A percentile compares a stretch with the other conserved stretches of the same genome.
Conservation (phyloP, 2,888 invertebrate genomes). For the Rhamphomyia laevipes region DNA sequence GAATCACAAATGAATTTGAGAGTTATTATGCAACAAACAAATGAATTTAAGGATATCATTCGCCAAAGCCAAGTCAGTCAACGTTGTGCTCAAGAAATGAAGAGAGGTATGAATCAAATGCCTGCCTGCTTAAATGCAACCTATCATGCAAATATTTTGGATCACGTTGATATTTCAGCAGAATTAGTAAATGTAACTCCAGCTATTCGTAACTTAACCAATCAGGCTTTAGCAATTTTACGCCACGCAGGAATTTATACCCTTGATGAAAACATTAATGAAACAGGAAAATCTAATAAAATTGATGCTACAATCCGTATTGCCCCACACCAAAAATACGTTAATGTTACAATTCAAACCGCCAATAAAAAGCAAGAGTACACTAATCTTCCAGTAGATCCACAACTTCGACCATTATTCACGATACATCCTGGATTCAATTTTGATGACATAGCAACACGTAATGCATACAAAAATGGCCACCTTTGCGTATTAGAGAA, state of each 20-base stretch:
- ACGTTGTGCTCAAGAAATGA: slow-evolving; percentile 37
- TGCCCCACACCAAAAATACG: slow-evolving; percentile 36
- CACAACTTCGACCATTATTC: slow-evolving; percentile 33
- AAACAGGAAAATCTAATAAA: slow-evolving; percentile 37
- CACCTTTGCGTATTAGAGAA: slow-evolving; percentile 47
- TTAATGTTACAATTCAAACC: slow-evolving; percentile 40
- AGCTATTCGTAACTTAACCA: slow-evolving; percentile 37
- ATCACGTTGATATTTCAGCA: slow-evolving; percentile 40
- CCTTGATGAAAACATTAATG: slow-evolving; percentile 39
- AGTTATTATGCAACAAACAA: slow-evolving; percentile 41
- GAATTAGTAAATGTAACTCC: slow-evolving; percentile 42
- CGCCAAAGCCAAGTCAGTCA: slow-evolving; percentile 38
- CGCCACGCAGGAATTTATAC: slow-evolving; percentile 41
- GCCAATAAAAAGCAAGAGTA: slow-evolving; percentile 32
- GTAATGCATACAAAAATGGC: slow-evolving; percentile 24
- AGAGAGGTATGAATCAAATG: slow-evolving; percentile 43
- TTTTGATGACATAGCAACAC: slow-evolving; percentile 24
- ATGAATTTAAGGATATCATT: slow-evolving; percentile 41
- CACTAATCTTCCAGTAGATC: slow-evolving; percentile 39
- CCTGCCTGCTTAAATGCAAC: slow-evolving; percentile 47
- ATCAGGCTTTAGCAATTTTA: slow-evolving; percentile 38
- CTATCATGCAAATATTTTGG: slow-evolving; percentile 42
- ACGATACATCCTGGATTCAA: slow-evolving; percentile 38
- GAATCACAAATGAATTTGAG: slow-evolving; percentile 35
- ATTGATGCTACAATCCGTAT: slow-evolving; percentile 40